These are phyloP conservation scores for Amiota communis DNA, from an alignment of 2,888 invertebrate species.

Conservation along the genomic window DNA sequence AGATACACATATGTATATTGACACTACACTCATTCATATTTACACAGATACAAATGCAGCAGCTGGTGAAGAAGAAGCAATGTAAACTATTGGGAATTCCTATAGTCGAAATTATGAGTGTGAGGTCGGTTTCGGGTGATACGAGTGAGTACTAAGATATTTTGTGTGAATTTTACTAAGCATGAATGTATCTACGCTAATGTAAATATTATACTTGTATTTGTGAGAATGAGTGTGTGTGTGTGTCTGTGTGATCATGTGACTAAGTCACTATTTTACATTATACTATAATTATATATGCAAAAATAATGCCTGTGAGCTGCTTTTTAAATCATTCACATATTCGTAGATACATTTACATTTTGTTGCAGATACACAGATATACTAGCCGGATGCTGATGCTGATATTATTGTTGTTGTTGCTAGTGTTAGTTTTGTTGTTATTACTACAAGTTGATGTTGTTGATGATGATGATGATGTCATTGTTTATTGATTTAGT, in stretches of 20 bases:
- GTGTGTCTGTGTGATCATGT: slow-evolving; percentile 7
- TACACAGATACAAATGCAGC: slow-evolving; percentile 1
- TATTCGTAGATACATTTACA: not conserved
- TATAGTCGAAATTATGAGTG: slow-evolving; percentile 1
- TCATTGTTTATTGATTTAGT: slow-evolving; percentile 62
- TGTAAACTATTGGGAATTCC: slow-evolving; percentile 17
- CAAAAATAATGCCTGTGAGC: slow-evolving; percentile 13
- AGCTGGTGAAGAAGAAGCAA: not conserved
- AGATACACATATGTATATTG: not conserved
- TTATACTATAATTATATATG: slow-evolving; percentile 18
- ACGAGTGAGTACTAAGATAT: not conserved
- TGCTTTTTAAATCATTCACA: not conserved
- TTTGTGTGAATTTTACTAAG: not conserved
- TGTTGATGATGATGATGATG: slow-evolving; percentile 45
- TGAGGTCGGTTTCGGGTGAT: not conserved
- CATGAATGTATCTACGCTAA: slow-evolving; percentile 24
- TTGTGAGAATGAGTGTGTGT: slow-evolving; percentile 10
- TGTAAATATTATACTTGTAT: slow-evolving; percentile 12
- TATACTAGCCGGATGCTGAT: slow-evolving; percentile 33
- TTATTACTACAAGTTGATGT: not conserved
- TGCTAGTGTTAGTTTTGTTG: not conserved
- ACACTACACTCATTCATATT: slow-evolving; percentile 5
- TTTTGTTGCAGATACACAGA: slow-evolving; percentile 6
- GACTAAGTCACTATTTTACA: slow-evolving; percentile 22
- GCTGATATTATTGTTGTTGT: not conserved